Base-by-base conservation (phyloP, 2,888 invertebrate genomes). In the Hirtodrosophila alboralis region DNA sequence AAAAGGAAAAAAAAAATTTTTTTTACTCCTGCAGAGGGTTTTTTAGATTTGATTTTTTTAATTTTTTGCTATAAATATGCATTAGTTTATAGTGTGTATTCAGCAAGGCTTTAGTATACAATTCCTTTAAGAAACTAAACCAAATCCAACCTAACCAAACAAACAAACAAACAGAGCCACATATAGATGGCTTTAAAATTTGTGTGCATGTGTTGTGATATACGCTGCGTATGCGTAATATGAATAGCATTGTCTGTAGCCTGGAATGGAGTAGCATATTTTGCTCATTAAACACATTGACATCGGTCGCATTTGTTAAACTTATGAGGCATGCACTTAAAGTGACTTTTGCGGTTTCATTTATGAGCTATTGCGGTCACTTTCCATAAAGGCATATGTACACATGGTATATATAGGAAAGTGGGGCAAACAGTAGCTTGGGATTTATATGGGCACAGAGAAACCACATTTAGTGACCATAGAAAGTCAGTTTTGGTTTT, bases 331-430 rank as follows among this genome's bases (percentile, higher is more conserved):
- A 65, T 61, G 68, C 64, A 72, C 69, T 83, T 73, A 57, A 75
- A 66, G 58, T 69, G 86, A 83, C 80, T 85, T 75, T 73, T 69
- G 86, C 45, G 80, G 80, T 73, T 64, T 67, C 69, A 64, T 68
- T 83, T 85, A 69, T 85, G 80, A 79, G 69, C 73, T 79, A 61
- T 60, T 84, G 80, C 60, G 85, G 86, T 58, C 48, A 47, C 37
- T 53, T 28, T 54, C 49, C 54, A 51, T 37, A 52, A 47, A 57
- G 1, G 2, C 26, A 31, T 3, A 27, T 6, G 13, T 40, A 28
- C 18, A 40, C 30, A 45, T n/a, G n/a, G n/a, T n/a, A n/a, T n/a
- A n/a, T n/a, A n/a, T n/a, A n/a, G n/a, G n/a, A n/a, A n/a, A n/a
- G 23, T 44, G 26, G 33, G 34, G 33, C 14, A 13, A n/a, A n/a